Evolutionary conservation across 2,888 invertebrate species (phyloP), one percentile per base, ranked within the genome.

Genomic region (Ditylenchus weischeri): DNA sequence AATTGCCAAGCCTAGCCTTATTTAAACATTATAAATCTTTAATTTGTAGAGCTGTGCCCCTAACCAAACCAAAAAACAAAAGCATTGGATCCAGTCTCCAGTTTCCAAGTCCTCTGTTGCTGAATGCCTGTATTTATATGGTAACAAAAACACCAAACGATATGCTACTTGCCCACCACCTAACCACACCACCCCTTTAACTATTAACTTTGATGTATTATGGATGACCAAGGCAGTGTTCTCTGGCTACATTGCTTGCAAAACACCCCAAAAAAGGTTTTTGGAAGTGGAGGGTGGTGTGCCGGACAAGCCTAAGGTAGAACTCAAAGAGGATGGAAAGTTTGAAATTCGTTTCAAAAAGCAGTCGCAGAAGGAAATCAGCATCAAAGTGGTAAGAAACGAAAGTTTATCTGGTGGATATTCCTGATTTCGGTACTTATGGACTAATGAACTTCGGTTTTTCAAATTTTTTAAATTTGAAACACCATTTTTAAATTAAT

Each of bases 41-140:
- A n/a, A 29, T 29, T 29, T 29, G 5, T 5, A 29, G 29, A 29
- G 29, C 29, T 29, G 29, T 5, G 2, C 29, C 29, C 5, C 29
- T 6, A 21, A 50, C 6, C 3, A 18, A 50, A 50, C 50, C 21
- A 50, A 50, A 50, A 18, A 21, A 6, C 50, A 50, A 21, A 50
- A 50, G 50, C 50, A 50, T 6, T 50, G 50, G 50, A 50, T 50
- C 21, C 50, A 50, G 50, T 19, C 50, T 18, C 50, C n/a, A 50
- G 50, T 19, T 21, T 19, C n/a, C 21, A 50, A 50, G 50, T 19
- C 18, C n/a, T 21, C 50, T 5, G 6, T 18, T 5, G 5, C 50
- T 18, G 50, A 50, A 21, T 50, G 50, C 21, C 21, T 50, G 21
- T 50, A 50, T 50, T 50, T 50, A 21, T 21, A 19, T 18, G 50